phyloP scores from a whole-genome alignment of 2,113 vertebrate genomes.

The Paralichthys olivaceus region DNA sequence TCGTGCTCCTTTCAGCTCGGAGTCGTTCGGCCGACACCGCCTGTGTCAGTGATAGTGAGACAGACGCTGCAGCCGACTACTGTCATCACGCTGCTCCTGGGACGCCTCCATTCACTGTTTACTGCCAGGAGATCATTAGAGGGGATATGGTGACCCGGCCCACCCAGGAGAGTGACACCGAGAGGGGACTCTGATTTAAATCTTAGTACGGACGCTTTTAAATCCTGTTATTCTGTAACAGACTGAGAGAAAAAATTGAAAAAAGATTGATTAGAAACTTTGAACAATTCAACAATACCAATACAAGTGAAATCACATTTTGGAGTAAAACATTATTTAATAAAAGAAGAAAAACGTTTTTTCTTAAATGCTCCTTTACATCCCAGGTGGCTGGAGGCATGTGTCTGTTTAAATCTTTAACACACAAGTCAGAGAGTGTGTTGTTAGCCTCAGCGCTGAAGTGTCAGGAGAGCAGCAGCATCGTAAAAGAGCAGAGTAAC shows the following conservation, averaged over 20 bases:
- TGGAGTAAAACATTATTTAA: too few species aligned
- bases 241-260: neutral
- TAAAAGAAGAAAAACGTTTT: too few species aligned
- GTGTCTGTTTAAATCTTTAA: too few species aligned
- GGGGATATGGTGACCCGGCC: conserved; percentile 19
- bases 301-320: too few species aligned
- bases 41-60: conserved; percentile 20
- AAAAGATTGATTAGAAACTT: too few species aligned
- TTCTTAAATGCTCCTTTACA: neutral
- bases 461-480: too few species aligned
- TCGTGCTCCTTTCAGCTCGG: conserved; percentile 2
- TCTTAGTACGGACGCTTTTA: neutral
- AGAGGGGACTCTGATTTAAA: neutral
- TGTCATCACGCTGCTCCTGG: conserved; percentile 29
- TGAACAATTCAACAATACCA: neutral
- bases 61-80: neutral
- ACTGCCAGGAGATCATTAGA: conserved; percentile 37
- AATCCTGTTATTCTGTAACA: neutral
- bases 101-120: conserved; percentile 49
- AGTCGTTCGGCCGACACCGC: conserved; percentile 7
- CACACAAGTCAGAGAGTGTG: too few species aligned
- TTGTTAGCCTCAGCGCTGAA: too few species aligned
- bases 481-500: too few species aligned
- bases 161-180: conserved; percentile 52
- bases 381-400: too few species aligned